A percentile compares a stretch with the other conserved stretches of the same genome.
Conservation (phyloP, 1,140 invertebrate species). For the Helicoverpa zea region DNA sequence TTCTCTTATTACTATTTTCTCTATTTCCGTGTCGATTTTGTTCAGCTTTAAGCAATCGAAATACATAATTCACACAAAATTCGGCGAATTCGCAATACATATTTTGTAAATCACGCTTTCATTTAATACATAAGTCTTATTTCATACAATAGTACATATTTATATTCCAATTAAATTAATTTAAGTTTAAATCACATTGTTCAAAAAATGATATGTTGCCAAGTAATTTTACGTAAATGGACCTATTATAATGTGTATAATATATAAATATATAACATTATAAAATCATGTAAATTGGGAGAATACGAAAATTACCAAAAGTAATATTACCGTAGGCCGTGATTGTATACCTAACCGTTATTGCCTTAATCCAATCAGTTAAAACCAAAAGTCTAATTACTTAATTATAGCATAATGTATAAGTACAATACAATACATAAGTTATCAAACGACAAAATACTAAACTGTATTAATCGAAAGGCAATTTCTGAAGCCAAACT, state of each 20-base stretch:
- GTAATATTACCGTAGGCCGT: constrained; percentile 38
- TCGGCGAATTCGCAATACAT: not conserved
- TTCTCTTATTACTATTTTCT: constrained; percentile 27
- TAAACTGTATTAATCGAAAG: constrained; percentile 1
- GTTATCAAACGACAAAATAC: constrained; percentile 20
- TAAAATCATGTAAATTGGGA: constrained; percentile 56
- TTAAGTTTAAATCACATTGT: constrained; percentile 52
- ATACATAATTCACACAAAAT: constrained; percentile 8
- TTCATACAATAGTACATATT: constrained; percentile 45
- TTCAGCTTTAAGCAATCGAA: constrained; percentile 25
- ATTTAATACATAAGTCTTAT: constrained; percentile 27
- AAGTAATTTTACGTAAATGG: constrained; percentile 52
- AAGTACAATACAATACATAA: constrained; percentile 7
- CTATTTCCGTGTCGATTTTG: not conserved
- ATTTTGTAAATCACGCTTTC: constrained; percentile 32
- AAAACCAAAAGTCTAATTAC: not conserved
- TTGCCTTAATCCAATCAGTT: constrained; percentile 11
- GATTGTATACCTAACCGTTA: constrained; percentile 6
- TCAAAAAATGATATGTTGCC: constrained; percentile 66
- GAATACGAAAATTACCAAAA: constrained; percentile 52
- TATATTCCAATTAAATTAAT: constrained; percentile 65
- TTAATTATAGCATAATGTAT: not conserved
- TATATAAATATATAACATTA: constrained; percentile 48
- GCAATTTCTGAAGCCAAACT: not conserved
- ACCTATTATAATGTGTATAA: constrained; percentile 47